phyloP scores from a whole-genome alignment of 2,113 vertebrate genomes.

The Oceanodroma tethys region DNA sequence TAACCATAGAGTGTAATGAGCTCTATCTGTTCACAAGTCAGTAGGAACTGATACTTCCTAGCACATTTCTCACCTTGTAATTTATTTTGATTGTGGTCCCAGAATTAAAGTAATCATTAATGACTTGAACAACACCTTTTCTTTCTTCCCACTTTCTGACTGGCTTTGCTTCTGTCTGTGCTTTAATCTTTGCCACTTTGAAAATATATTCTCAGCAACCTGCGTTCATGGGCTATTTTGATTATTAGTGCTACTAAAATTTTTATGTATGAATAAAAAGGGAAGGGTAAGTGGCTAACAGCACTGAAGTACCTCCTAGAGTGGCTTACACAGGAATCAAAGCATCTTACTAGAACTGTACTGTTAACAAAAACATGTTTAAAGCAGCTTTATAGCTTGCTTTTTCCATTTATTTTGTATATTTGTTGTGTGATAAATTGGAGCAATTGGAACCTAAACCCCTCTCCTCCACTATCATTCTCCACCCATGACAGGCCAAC shows the following conservation, averaged over 20 bases:
- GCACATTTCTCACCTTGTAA: not conserved
- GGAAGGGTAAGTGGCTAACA: not conserved
- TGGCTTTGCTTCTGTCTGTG: not conserved
- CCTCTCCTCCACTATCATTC: not conserved
- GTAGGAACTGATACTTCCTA: not conserved
- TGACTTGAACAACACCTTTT: not conserved
- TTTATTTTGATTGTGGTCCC: not conserved
- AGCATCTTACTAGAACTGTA: not conserved
- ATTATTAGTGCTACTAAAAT: not conserved
- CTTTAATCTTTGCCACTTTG: not conserved
- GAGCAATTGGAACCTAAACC: not conserved
- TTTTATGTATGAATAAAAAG: not conserved
- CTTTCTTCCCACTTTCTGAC: not conserved
- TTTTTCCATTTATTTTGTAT: not conserved
- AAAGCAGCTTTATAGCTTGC: not conserved
- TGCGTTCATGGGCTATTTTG: not conserved
- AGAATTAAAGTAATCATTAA: not conserved
- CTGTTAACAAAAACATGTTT: not conserved
- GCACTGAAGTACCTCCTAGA: not conserved
- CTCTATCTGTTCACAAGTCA: not conserved
- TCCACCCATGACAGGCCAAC: constrained; percentile 26
- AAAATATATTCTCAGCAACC: not conserved
- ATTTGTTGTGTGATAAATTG: not conserved
- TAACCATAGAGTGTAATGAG: not conserved
- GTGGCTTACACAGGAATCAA: not conserved